Conservation (phyloP, 1,140 invertebrate species). For the Drosophila sechellia region DNA sequence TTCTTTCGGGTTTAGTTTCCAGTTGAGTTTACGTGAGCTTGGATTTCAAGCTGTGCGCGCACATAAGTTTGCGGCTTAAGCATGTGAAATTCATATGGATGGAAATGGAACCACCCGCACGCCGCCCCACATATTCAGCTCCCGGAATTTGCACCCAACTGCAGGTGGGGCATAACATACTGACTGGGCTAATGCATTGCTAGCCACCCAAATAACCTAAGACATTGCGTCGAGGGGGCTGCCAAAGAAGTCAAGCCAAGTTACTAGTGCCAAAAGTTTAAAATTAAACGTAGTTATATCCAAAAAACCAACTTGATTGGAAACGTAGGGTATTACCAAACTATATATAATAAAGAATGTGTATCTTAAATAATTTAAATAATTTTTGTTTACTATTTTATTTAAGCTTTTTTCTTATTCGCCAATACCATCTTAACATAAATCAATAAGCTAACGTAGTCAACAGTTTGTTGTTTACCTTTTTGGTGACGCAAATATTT, state of each 20-base stretch:
- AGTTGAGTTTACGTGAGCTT: slow-evolving; percentile 78
- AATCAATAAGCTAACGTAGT: neutral
- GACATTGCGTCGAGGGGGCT: slow-evolving; percentile 28
- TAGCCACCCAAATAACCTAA: slow-evolving; percentile 62
- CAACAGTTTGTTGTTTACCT: neutral
- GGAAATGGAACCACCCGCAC: slow-evolving; percentile 27
- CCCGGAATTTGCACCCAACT: slow-evolving; percentile 10
- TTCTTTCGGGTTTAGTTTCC: slow-evolving; percentile 61
- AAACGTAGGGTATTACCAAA: neutral
- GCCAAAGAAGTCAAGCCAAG: slow-evolving; percentile 48
- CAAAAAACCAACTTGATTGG: neutral
- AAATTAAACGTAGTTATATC: slow-evolving; percentile 72
- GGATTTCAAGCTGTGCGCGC: slow-evolving; percentile 79
- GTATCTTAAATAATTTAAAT: too few species aligned
- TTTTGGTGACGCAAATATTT: neutral
- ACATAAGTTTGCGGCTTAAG: slow-evolving; percentile 81
- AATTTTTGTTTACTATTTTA: too few species aligned
- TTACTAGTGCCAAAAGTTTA: slow-evolving; percentile 69
- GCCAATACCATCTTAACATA: too few species aligned
- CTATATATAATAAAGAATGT: neutral
- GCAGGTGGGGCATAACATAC: slow-evolving; percentile 56
- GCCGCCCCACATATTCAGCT: slow-evolving; percentile 1
- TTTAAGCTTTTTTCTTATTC: too few species aligned
- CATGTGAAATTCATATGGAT: slow-evolving; percentile 78
- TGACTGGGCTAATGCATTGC: slow-evolving; percentile 70